Base-by-base conservation (phyloP, 64 coral and sea anemone species). In the Montipora efflorescens region DNA sequence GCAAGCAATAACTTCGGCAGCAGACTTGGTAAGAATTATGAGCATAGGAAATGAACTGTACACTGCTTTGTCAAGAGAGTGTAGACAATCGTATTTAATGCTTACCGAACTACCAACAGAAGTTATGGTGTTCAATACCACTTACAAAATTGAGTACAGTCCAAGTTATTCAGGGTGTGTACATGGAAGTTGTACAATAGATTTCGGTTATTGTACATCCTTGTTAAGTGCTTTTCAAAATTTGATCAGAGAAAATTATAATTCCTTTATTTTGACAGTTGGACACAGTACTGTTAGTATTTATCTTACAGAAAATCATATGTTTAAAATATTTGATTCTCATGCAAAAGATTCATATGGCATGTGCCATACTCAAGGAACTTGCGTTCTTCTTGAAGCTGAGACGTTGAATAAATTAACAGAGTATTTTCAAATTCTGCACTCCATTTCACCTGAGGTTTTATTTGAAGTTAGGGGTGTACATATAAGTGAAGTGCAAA, bases 251-350 rank as follows among this genome's bases (percentile, higher is more conserved):
- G 79, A 95, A 86, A 87, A 79, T 85, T 91, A 91, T 77, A 71
- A 90, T 71, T 81, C 50, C n/a, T 84, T 92, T 95, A 67, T 81
- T 28, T 88, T 95, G 67, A 95, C 94, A 51, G 72, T 95, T 81
- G 48, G 48, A 51, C 80, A 88, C 48, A 67, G 91, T 82, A 59
- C 59, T 95, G 16, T 25, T 25, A 84, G 75, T 89, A 89, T 96
- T 74, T 96, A 61, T 69, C 50, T 11, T 76, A 61, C 4, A 57
- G 13, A 11, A 10, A 75, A 92, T 96, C 89, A 43, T 12, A 61
- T 47, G 23, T 92, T 95, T 88, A 95, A 90, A 88, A 87, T 36
- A 48, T 64, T 64, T 64, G 59, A 64, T 64, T 64, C 12, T 64
- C 59, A 64, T 7, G 59, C 59, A 11, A 64, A 83, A 91, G 81